Percentiles rank a stretch among this genome's conserved stretches.
Evolutionary conservation across 2,888 invertebrate species (phyloP).

Genomic region (Molorchus minor): DNA sequence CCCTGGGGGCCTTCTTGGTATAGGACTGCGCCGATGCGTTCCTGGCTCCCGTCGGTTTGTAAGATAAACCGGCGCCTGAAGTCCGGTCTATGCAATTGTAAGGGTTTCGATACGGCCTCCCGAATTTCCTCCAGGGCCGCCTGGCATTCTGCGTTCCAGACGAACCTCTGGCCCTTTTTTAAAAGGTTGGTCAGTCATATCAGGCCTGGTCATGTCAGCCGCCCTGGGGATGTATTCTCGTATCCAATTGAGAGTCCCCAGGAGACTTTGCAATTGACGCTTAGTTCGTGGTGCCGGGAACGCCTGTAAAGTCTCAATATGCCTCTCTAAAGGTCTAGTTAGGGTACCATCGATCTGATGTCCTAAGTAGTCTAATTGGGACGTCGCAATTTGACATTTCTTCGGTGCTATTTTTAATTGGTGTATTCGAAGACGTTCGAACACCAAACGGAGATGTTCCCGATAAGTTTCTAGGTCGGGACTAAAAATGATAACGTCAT

Average conservation of each 20-base stretch:
- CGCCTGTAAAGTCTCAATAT: not conserved
- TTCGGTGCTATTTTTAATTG: no score
- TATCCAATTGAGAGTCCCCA: conserved; percentile 21
- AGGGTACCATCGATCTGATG: no score
- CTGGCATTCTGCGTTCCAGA: not conserved
- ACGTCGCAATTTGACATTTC: no score
- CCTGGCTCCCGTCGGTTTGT: not conserved
- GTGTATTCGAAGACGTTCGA: not conserved
- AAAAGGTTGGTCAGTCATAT: not conserved
- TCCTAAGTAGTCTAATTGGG: no score
- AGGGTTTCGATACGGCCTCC: no score
- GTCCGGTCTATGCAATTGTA: no score
- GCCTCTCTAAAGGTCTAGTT: no score
- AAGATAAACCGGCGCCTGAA: no score
- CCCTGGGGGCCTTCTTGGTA: not conserved
- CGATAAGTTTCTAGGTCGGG: not conserved
- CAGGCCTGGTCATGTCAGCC: conserved; percentile 6
- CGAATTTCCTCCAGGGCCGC: not conserved
- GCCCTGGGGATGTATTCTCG: conserved; percentile 20
- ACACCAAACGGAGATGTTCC: not conserved
- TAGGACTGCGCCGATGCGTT: not conserved
- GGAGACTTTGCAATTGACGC: conserved; percentile 18
- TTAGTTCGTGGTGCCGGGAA: not conserved
- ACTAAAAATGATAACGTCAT: not conserved
- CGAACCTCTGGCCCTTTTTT: not conserved